Evolutionary conservation across 2,113 vertebrate genomes (phyloP).

Genomic region (Mesocricetus auratus): DNA sequence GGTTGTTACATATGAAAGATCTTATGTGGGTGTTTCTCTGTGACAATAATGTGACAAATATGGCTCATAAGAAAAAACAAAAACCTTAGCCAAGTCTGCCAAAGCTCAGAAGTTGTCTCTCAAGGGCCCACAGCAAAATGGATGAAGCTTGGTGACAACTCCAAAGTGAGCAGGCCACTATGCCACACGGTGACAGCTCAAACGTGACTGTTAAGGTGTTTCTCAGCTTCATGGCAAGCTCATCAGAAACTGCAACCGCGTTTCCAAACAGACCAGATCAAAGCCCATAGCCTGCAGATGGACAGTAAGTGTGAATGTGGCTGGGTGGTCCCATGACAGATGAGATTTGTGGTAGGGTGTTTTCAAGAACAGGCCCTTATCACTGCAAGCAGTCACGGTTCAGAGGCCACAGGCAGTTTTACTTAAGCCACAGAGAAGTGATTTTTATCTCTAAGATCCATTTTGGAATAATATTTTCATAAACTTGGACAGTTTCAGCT

Average conservation of each 20-base stretch:
- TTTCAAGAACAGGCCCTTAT: conserved; percentile 51
- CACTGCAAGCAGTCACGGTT: not conserved
- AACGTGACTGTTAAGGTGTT: conserved; percentile 1
- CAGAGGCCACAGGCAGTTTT: not conserved
- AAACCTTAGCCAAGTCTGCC: not conserved
- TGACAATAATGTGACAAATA: conserved; percentile 29
- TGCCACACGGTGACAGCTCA: not conserved
- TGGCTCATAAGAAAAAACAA: conserved; percentile 8
- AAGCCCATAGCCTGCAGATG: conserved; percentile 41
- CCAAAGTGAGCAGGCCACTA: not conserved
- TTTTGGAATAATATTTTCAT: conserved; percentile 57
- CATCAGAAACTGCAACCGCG: conserved; percentile 42
- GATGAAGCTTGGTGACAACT: conserved; percentile 19
- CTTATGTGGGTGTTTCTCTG: conserved; percentile 28
- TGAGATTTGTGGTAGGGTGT: not conserved
- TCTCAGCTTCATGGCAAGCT: not conserved
- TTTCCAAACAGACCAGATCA: conserved; percentile 63
- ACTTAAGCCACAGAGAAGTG: conserved; percentile 51
- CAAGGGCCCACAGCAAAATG: conserved; percentile 53
- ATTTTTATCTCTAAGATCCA: conserved; percentile 60
- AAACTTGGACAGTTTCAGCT: conserved; percentile 29
- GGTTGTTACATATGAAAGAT: conserved; percentile 1
- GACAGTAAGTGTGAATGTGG: conserved; percentile 17
- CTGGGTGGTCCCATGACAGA: conserved; percentile 53
- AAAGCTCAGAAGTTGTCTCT: conserved; percentile 46